These are phyloP conservation scores for Lepidonotus clava DNA, from an alignment of 2,888 invertebrate genomes.

Conservation along the genomic window DNA sequence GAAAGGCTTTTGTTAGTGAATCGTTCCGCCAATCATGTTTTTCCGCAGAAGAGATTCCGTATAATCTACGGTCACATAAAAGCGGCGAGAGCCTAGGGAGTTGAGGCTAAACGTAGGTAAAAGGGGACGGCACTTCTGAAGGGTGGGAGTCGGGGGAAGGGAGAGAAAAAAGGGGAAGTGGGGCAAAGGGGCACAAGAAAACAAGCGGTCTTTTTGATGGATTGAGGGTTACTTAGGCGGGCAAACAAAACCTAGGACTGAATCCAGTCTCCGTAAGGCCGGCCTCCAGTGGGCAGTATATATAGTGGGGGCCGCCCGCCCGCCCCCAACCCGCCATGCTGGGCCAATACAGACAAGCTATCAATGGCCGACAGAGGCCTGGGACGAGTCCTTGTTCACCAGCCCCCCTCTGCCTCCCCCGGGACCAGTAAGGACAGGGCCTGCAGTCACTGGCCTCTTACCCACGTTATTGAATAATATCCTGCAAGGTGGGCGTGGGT, in stretches of 20 bases:
- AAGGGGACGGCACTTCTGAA: no score
- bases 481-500: constrained; percentile 6
- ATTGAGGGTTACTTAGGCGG: constrained; percentile 35
- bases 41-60: not conserved
- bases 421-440: not conserved
- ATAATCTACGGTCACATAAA: not conserved
- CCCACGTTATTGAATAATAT: constrained; percentile 11
- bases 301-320: not conserved
- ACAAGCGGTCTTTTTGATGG: constrained; percentile 27
- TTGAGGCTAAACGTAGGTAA: no score
- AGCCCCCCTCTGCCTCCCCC: not conserved
- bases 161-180: no score
- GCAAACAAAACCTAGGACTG: not conserved
- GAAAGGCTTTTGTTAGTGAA: not conserved
- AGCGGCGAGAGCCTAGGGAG: not conserved
- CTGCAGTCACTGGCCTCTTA: not conserved
- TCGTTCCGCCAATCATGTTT: not conserved
- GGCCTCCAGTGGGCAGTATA: not conserved
- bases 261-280: not conserved
- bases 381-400: not conserved
- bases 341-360: constrained; percentile 18
- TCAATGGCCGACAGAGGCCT: constrained; percentile 3
- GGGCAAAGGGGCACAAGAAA: no score
- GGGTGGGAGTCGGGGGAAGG: not conserved
- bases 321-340: not conserved